Conservation (phyloP, 2,113 vertebrate genomes). For the Scolopax mira region DNA sequence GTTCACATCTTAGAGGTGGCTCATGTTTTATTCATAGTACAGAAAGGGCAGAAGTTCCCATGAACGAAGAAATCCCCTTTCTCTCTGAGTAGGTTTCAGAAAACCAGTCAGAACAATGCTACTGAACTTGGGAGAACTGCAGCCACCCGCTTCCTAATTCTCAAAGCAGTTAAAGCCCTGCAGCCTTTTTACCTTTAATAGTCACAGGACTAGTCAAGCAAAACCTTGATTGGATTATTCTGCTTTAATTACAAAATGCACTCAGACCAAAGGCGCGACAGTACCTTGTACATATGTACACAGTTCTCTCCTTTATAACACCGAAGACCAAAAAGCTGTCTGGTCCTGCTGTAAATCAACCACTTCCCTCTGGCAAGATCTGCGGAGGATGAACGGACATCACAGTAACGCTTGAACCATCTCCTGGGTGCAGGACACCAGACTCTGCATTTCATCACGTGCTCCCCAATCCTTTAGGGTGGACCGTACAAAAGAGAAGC, state of each 20-base stretch:
- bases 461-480: neutral
- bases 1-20: neutral
- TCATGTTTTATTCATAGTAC: constrained; percentile 10
- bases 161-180: neutral
- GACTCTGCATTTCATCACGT: neutral
- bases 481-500: neutral
- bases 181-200: constrained; percentile 23
- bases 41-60: neutral
- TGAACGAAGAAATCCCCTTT: neutral
- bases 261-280: neutral
- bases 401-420: neutral
- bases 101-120: neutral
- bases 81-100: neutral
- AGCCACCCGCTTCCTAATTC: neutral
- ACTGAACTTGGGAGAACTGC: neutral
- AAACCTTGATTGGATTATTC: constrained; percentile 38
- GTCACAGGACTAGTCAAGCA: constrained; percentile 22
- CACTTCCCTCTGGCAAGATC: neutral
- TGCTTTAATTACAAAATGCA: constrained; percentile 45
- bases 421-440: neutral
- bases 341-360: neutral
- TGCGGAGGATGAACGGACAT: neutral
- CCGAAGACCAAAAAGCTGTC: neutral
- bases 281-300: neutral
- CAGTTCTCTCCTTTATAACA: neutral